Evolutionary conservation across 53 echinoderm and acorn worm species (phyloP).

Genomic region (Zoroaster sp.): DNA sequence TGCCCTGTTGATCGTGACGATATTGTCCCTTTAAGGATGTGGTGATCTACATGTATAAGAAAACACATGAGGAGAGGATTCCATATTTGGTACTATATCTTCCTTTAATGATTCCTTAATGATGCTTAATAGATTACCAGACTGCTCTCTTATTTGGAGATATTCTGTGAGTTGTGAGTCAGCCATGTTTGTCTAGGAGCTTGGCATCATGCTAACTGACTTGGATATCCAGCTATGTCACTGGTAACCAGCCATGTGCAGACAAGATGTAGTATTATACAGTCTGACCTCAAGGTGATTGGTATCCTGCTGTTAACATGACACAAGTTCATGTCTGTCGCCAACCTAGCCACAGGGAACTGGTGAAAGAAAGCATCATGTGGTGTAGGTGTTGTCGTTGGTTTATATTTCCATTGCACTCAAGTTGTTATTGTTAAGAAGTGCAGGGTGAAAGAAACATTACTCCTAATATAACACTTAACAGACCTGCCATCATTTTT

Average conservation of each 20-base stretch:
- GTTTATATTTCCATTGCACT: background rate
- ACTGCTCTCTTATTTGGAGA: background rate
- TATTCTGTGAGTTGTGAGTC: background rate
- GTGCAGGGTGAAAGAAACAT: background rate
- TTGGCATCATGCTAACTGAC: background rate
- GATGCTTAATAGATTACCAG: background rate
- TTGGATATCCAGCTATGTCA: background rate
- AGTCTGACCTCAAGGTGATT: conserved; percentile 28
- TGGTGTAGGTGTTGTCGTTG: background rate
- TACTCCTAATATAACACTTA: background rate
- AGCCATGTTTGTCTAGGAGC: background rate
- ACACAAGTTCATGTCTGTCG: background rate
- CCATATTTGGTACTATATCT: background rate
- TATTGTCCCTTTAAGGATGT: too few relatives aligned
- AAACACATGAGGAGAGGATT: background rate
- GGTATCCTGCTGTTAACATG: conserved; percentile 28
- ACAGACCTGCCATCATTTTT: too few relatives aligned
- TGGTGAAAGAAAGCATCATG: background rate
- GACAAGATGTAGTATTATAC: background rate
- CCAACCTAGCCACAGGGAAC: conserved; percentile 17
- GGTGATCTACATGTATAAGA: too few relatives aligned
- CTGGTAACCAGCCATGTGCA: background rate
- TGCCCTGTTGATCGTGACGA: too few relatives aligned
- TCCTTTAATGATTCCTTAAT: background rate
- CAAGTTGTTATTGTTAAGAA: background rate